Base-by-base conservation (phyloP, 2,797 vertebrate species). In the Phataginus tetradactyla region DNA sequence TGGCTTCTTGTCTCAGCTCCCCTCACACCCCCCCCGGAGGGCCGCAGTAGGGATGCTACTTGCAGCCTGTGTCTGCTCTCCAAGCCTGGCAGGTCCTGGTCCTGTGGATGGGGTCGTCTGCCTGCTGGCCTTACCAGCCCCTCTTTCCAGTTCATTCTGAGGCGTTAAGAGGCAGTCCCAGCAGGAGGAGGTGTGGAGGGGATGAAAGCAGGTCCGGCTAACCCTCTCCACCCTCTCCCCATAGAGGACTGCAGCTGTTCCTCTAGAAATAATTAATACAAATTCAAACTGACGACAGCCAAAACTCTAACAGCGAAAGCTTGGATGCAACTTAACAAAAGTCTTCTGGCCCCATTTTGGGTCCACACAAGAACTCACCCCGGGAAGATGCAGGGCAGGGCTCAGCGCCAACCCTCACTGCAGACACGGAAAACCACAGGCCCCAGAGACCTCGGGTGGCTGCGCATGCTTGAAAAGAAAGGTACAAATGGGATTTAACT, bases 381-480 rank as follows among this genome's bases (percentile, higher is more conserved):
- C 66, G 0, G 25, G 45, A 4, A 51, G 25, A 39, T 0, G 2
- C 11, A 20, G 6, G 80, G 42, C 10, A 0, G 0, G 18, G 14
- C 53, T 12, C 32, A 1, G 4, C 0, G 2, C 23, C 0, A 3
- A 3, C 25, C 0, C 5, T 1, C 7, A 1, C 37, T 0, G 1
- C 3, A 29, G 39, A 27, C 37, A 4, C 37, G 37, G 0, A 39
- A 68, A n/a, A 34, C 17, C 42, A 10, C 37, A 3, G 17, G 2
- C 0, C 0, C n/a, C 51, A 4, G 14, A 29, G 81, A 7, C n/a
- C 0, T 17, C 13, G 0, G 39, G 3, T 29, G 42, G 49, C 25
- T 1, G 7, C n/a, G 37, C 4, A 1, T 9, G 39, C 8, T 1
- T 14, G 12, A 17, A 11, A 27, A 42, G 45, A n/a, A n/a, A n/a